phyloP scores from a whole-genome alignment of 2,113 vertebrate genomes.

The Anthoscopus minutus region DNA sequence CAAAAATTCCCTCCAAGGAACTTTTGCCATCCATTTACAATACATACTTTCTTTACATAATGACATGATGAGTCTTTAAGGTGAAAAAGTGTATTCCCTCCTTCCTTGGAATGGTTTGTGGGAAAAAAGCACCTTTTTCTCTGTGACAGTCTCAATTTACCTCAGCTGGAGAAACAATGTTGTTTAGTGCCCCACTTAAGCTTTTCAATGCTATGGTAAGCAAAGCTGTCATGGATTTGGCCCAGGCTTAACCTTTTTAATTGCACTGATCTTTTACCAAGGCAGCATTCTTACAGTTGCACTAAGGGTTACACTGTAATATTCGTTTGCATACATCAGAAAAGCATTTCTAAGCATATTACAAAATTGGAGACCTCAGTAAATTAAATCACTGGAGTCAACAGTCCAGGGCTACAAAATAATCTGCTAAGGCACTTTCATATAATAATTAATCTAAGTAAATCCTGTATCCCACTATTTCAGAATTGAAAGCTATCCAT shows the following conservation, averaged over 20 bases:
- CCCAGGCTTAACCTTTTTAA: slow-evolving; percentile 55
- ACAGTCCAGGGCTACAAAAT: slow-evolving; percentile 41
- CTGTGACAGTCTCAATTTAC: neutral
- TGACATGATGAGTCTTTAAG: neutral
- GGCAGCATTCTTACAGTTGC: slow-evolving; percentile 31
- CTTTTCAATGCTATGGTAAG: slow-evolving; percentile 34
- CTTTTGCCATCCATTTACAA: neutral
- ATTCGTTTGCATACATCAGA: slow-evolving; percentile 42
- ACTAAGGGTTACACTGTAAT: neutral
- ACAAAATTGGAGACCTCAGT: slow-evolving; percentile 25
- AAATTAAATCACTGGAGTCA: slow-evolving; percentile 55
- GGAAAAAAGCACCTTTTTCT: neutral
- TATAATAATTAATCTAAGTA: slow-evolving; percentile 50
- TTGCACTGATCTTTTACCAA: slow-evolving; percentile 62
- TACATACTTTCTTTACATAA: neutral
- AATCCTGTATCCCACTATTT: slow-evolving; percentile 25
- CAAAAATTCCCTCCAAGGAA: neutral
- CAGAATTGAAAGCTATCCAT: neutral
- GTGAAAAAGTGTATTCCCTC: neutral
- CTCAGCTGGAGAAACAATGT: slow-evolving; percentile 12
- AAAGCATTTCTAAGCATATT: slow-evolving; percentile 60
- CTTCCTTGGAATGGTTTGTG: neutral
- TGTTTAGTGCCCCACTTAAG: slow-evolving; percentile 9
- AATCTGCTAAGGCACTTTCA: slow-evolving; percentile 43
- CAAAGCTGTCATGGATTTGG: slow-evolving; percentile 42